These are phyloP conservation scores for Drosophila suzukii DNA, from an alignment of 1,140 invertebrate species.

Conservation along the genomic window DNA sequence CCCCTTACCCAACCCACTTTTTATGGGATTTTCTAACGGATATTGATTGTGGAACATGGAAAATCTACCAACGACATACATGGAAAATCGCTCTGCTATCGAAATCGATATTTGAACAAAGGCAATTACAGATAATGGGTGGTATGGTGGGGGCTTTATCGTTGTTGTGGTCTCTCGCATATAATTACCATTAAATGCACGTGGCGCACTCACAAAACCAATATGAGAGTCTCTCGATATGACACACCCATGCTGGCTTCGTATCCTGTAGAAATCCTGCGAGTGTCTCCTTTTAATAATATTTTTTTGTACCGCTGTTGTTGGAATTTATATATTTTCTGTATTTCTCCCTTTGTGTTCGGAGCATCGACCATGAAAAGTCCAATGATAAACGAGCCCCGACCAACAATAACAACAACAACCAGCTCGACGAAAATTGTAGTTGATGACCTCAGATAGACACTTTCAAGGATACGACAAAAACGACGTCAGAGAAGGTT, in stretches of 20 bases:
- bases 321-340: conserved; percentile 7
- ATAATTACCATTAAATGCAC: conserved; percentile 69
- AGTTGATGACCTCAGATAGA: conserved; percentile 81
- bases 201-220: conserved; percentile 16
- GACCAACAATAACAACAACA: conserved; percentile 30
- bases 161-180: conserved; percentile 40
- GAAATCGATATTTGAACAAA: conserved; percentile 76
- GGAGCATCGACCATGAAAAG: conserved; percentile 49
- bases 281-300: conserved; percentile 2
- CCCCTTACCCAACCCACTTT: neutral
- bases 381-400: conserved; percentile 59
- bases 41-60: conserved; percentile 10
- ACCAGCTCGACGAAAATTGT: conserved; percentile 61
- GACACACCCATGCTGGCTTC: neutral
- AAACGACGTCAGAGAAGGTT: conserved; percentile 44
- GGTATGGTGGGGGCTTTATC: conserved; percentile 15
- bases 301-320: neutral
- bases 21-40: neutral
- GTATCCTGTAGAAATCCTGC: conserved; percentile 14
- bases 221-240: conserved; percentile 1
- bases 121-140: conserved; percentile 75
- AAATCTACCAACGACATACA: conserved; percentile 35
- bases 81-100: conserved; percentile 59
- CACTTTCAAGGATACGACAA: conserved; percentile 71
- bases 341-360: conserved; percentile 23